Conservation (phyloP, 1,140 invertebrate species). For the Drosophila watanabei region DNA sequence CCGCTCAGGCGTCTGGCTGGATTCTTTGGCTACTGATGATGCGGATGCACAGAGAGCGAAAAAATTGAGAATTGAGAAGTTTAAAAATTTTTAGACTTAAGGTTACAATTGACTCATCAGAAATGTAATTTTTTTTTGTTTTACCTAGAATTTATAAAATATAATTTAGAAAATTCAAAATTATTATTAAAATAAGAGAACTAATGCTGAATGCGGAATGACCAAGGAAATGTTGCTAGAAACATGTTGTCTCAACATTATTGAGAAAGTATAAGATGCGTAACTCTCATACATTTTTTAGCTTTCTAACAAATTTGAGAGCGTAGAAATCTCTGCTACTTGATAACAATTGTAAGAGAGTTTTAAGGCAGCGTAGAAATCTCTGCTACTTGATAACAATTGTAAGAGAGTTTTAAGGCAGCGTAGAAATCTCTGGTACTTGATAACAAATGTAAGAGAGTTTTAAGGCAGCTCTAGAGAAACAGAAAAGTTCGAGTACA, state of each 20-base stretch:
- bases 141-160: too few relatives aligned
- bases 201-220: neutral
- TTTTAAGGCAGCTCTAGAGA: neutral
- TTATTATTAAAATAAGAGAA: neutral
- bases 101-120: neutral
- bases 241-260: neutral
- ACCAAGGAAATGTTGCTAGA: neutral
- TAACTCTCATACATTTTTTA: neutral
- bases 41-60: constrained; percentile 8
- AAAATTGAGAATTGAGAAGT: neutral
- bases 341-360: neutral
- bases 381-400: neutral
- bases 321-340: neutral
- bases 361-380: neutral
- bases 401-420: neutral
- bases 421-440: neutral
- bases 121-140: neutral
- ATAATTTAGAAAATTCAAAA: neutral
- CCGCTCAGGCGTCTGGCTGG: neutral
- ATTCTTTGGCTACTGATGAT: constrained; percentile 30
- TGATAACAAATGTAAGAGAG: neutral
- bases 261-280: neutral
- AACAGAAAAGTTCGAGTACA: rapidly evolving
- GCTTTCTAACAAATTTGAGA: too few relatives aligned
- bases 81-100: neutral